Base-by-base conservation (phyloP, 2,888 invertebrate species). In the Digitonthophagus gazella region DNA sequence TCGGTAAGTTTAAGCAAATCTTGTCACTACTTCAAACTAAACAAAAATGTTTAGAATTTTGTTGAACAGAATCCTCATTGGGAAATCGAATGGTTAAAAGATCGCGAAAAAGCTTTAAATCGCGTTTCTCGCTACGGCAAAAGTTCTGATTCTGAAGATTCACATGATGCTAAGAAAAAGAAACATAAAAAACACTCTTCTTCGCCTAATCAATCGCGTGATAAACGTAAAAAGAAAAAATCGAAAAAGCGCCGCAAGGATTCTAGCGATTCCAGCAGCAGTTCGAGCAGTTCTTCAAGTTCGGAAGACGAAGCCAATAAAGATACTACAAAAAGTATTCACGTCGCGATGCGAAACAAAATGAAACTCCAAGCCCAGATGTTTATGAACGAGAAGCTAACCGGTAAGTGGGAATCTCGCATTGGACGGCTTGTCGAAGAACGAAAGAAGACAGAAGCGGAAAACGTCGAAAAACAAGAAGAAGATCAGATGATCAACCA, bases 1-100 rank as follows among this genome's bases (percentile, higher is more conserved):
- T 88, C 90, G 71, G 95, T 95, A 80, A 88, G n/a, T n/a, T n/a
- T n/a, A n/a, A n/a, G n/a, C n/a, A n/a, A n/a, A n/a, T n/a, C n/a
- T n/a, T n/a, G 55, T 55, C 14, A 55, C 2, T 55, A 14, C 55
- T n/a, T n/a, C 2, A n/a, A 2, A 55, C 55, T 55, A 55, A 55
- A 3, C 55, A 55, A 55, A 55, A n/a, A n/a, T 14, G n/a, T 63
- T 67, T 79, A 95, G 94, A 89, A 89, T 77, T 94, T 92, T 78
- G 89, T 93, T 15, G 91, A 91, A 71, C 91, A 93, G 80, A 93
- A 93, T 83, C 93, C 94, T 0, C 92, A 93, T 76, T 95, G 93
- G 91, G 95, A 95, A 81, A 90, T 90, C 0, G 93, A 93, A 77
- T 95, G 94, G 93, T 86, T 92, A 84, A 90, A 90, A 5, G 93